Base-by-base conservation (phyloP, 1,140 invertebrate species). In the Drosophila persimilis region DNA sequence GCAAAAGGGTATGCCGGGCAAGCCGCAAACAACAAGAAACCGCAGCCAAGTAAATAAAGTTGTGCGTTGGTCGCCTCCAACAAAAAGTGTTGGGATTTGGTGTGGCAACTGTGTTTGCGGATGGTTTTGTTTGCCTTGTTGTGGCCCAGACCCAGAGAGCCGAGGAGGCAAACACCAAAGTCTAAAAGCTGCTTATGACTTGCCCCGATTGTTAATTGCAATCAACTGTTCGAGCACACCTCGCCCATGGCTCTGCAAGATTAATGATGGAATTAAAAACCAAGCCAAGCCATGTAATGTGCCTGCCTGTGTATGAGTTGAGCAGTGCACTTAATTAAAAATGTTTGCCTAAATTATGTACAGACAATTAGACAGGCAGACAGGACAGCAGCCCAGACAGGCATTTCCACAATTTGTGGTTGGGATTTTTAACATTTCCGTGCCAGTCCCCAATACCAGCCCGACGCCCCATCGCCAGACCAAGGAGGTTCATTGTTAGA, bases 261-360 rank as follows among this genome's bases (percentile, higher is more conserved):
- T 78, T 63, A 83, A 71, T 77, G 57, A 56, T 44, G 52, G 61
- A 51, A 58, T 64, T 73, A 77, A 77, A 58, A 62, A 61, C 41
- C 51, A 67, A 81, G 58, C 56, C 60, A 60, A 56, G 47, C 46
- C 35, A 39, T 39, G 11, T 39, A 39, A 39, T 39, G 11, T 4
- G 11, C 11, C 35, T 39, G 46, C 48, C 55, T 53, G 67, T 60
- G 50, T 50, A 45, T 57, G 51, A 53, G 69, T 20, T 17, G 47
- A 43, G 63, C 54, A 63, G 65, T 45, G 51, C 67, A 66, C 77
- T 80, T 80, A 80, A 80, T 80, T 75, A 80, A 75, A 80, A 80
- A 67, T 76, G 67, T 72, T 76, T 75, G 56, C 66, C 45, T 57
- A 61, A 86, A 86, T 85, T 80, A 77, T 85, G 67, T 77, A 78